Percentiles rank a stretch among this genome's conserved stretches.
These are phyloP conservation scores for Porites australiensis DNA, from an alignment of 64 coral and sea anemone genomes.

Conservation along the genomic window DNA sequence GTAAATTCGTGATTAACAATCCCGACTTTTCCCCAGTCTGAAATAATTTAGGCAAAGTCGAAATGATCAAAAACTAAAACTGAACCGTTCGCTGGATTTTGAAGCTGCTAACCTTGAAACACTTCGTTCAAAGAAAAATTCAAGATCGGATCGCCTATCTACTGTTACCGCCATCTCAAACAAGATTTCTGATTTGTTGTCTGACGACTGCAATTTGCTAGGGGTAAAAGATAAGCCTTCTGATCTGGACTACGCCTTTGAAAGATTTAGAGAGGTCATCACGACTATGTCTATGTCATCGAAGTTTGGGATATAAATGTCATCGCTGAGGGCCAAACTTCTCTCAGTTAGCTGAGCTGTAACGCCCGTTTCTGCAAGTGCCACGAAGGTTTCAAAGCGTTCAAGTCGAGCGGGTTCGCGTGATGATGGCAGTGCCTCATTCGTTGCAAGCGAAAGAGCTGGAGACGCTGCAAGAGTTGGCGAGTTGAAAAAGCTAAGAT, in stretches of 20 bases:
- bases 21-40: too few relatives aligned
- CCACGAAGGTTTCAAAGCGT: not conserved
- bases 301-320: not conserved
- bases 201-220: not conserved
- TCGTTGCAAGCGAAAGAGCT: not conserved
- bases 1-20: too few relatives aligned
- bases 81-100: slow-evolving; percentile 5
- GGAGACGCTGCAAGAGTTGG: not conserved
- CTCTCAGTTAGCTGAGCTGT: not conserved
- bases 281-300: not conserved
- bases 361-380: too few relatives aligned
- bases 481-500: slow-evolving; percentile 7
- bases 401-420: not conserved
- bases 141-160: not conserved
- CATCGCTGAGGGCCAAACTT: not conserved
- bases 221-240: not conserved
- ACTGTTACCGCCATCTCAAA: not conserved
- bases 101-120: not conserved
- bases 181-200: not conserved
- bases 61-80: too few relatives aligned
- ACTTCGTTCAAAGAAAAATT: slow-evolving; percentile 12
- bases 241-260: not conserved
- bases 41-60: too few relatives aligned
- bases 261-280: not conserved
- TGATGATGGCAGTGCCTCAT: not conserved